Evolutionary conservation across 2,797 vertebrate genomes (phyloP).

Genomic region (Helostoma temminkii): DNA sequence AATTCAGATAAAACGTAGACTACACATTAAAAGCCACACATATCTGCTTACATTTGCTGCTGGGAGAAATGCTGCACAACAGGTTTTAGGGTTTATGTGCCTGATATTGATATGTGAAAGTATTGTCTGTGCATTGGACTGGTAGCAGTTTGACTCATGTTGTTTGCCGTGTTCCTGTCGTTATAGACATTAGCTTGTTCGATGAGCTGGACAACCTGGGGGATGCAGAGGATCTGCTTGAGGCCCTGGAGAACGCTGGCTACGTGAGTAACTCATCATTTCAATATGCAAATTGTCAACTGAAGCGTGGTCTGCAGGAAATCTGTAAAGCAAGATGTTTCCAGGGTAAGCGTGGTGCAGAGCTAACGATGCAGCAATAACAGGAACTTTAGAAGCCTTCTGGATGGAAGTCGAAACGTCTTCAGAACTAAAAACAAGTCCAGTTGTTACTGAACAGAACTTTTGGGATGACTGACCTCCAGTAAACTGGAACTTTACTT

Average conservation of each 20-base stretch:
- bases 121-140: no score
- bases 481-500: no score
- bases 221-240: slow-evolving; percentile 84
- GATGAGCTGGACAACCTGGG: slow-evolving; percentile 89
- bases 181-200: slow-evolving; percentile 90
- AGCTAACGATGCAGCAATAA: background rate
- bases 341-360: no score
- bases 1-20: no score
- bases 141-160: background rate
- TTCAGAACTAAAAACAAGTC: no score
- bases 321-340: background rate
- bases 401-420: no score
- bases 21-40: no score
- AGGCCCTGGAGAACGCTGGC: slow-evolving; percentile 76
- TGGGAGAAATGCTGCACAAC: background rate
- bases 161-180: slow-evolving; percentile 12
- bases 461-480: no score
- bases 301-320: background rate
- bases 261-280: slow-evolving; percentile 78
- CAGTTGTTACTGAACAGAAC: no score
- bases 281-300: slow-evolving; percentile 12
- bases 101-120: no score
- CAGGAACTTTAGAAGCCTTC: no score
- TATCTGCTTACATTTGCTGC: background rate
- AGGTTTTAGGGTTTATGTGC: background rate